Conservation (phyloP, 2,888 invertebrate species). For the Orgyia antiqua region DNA sequence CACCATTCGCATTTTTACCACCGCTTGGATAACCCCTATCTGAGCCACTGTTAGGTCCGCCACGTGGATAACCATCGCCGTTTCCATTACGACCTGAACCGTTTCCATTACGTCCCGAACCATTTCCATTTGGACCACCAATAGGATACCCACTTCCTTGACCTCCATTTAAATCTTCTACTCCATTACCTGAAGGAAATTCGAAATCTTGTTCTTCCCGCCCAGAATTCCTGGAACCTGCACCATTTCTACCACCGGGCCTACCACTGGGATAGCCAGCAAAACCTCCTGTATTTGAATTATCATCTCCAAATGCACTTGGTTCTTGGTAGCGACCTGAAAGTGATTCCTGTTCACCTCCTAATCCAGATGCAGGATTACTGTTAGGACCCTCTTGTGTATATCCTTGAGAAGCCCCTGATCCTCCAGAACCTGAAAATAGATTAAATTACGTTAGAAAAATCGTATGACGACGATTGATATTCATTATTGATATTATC, state of each 20-base stretch:
- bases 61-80: neutral
- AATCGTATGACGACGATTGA: neutral
- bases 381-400: slow-evolving; percentile 27
- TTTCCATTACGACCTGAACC: neutral
- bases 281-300: slow-evolving; percentile 18
- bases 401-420: slow-evolving; percentile 42
- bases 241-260: slow-evolving; percentile 30
- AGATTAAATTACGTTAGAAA: neutral
- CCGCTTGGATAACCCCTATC: too few species aligned
- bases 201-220: slow-evolving; percentile 7
- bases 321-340: slow-evolving; percentile 28
- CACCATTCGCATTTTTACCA: neutral
- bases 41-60: too few species aligned
- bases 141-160: slow-evolving; percentile 21
- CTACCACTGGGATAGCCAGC: slow-evolving; percentile 37
- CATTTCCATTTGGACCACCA: slow-evolving; percentile 3
- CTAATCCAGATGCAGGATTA: slow-evolving; percentile 29
- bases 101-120: neutral
- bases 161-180: slow-evolving; percentile 15
- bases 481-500: too few species aligned
- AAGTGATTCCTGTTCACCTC: slow-evolving; percentile 17
- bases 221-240: slow-evolving; percentile 12
- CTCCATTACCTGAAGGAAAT: slow-evolving; percentile 8
- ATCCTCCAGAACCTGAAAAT: slow-evolving; percentile 6
- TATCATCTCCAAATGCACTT: slow-evolving; percentile 23